Percentiles rank a stretch among this genome's conserved stretches.
phyloP scores from a whole-genome alignment of 2,888 invertebrate genomes.

The Dolomedes plantarius region DNA sequence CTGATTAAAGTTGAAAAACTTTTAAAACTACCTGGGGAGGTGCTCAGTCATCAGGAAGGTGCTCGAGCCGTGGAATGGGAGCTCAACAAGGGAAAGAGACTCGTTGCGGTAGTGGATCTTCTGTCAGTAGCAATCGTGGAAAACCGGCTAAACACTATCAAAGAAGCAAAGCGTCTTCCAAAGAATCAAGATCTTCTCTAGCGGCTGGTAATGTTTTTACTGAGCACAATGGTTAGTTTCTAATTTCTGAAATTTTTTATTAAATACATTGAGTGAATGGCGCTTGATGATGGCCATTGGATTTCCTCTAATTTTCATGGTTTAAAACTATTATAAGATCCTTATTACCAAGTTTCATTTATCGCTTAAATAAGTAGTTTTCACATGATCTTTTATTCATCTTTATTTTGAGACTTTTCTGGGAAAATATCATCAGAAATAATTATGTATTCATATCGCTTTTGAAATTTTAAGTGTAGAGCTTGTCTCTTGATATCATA shows the following conservation, averaged over 20 bases:
- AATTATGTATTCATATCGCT: too few relatives aligned
- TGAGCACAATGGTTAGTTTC: slow-evolving; percentile 91
- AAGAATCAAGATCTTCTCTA: slow-evolving; percentile 82
- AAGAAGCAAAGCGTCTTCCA: slow-evolving; percentile 68
- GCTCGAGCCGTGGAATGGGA: slow-evolving; percentile 82
- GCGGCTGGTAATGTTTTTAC: slow-evolving; percentile 86
- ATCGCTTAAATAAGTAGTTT: too few relatives aligned
- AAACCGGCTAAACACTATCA: slow-evolving; percentile 70
- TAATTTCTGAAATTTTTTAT: neutral
- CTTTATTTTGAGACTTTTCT: too few relatives aligned
- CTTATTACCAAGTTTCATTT: too few relatives aligned
- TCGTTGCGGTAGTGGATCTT: slow-evolving; percentile 72
- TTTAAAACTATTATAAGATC: too few relatives aligned
- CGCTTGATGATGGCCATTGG: too few relatives aligned
- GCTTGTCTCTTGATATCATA: too few relatives aligned
- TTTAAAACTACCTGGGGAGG: slow-evolving; percentile 43
- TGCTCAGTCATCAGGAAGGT: slow-evolving; percentile 54
- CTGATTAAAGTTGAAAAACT: slow-evolving; percentile 24
- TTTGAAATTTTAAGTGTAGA: too few relatives aligned
- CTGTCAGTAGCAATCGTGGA: slow-evolving; percentile 73
- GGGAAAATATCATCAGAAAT: too few relatives aligned
- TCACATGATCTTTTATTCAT: too few relatives aligned
- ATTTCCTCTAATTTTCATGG: too few relatives aligned
- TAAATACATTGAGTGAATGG: too few relatives aligned
- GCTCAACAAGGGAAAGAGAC: slow-evolving; percentile 94